Conservation (phyloP, 2,888 invertebrate species). For the Stenurella melanura region DNA sequence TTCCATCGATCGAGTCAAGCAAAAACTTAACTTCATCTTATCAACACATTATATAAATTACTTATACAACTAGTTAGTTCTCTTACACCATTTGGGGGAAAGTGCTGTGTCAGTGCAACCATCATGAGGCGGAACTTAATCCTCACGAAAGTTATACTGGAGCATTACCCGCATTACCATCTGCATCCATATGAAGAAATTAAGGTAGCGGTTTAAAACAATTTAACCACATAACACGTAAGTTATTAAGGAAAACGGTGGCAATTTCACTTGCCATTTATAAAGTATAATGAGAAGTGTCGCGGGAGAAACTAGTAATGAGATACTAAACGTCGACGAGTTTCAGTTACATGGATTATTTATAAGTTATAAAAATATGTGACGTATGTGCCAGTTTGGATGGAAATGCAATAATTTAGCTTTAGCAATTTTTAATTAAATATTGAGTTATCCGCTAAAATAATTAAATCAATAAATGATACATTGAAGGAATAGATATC, state of each 20-base stretch:
- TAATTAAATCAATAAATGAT: too few species aligned
- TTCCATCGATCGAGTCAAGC: not conserved
- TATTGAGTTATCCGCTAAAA: too few species aligned
- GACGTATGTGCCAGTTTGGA: not conserved
- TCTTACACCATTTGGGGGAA: not conserved
- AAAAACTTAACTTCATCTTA: not conserved
- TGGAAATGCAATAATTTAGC: not conserved
- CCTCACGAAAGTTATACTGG: conserved; percentile 27
- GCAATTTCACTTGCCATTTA: conserved; percentile 47
- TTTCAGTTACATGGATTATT: not conserved
- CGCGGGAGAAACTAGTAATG: conserved; percentile 41
- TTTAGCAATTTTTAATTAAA: too few species aligned
- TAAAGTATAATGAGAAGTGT: conserved; percentile 50
- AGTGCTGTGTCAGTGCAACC: conserved; percentile 1
- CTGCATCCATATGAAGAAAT: conserved; percentile 56
- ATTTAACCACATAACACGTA: conserved; percentile 53
- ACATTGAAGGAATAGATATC: too few species aligned
- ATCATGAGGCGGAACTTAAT: conserved; percentile 20
- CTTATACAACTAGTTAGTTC: conserved; percentile 27
- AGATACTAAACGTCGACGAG: not conserved
- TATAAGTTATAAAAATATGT: conserved; percentile 2
- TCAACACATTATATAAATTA: conserved; percentile 12
- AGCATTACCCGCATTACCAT: conserved; percentile 50
- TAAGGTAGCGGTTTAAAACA: conserved; percentile 52
- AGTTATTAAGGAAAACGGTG: conserved; percentile 48